A percentile compares a stretch with the other conserved stretches of the same genome.
Evolutionary conservation across 2,113 vertebrate species (phyloP).

Genomic region (Pangasianodon gigas): DNA sequence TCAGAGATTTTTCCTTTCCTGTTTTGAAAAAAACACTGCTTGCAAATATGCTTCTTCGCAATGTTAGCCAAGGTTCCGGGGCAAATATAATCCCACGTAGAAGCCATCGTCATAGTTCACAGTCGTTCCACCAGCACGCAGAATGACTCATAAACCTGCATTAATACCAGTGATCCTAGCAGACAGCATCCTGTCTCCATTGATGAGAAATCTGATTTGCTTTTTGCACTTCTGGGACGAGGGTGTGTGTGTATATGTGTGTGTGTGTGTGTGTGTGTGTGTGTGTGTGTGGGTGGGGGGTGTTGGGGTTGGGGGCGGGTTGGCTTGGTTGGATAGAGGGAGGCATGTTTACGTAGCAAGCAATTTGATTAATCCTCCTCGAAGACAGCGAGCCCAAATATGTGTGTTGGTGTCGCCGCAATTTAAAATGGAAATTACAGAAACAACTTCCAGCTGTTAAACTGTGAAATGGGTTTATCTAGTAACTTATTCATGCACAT

Average conservation of each 20-base stretch:
- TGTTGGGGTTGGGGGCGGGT: not conserved
- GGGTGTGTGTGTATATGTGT: not conserved
- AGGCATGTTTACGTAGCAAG: conserved; percentile 53
- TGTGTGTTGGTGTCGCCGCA: conserved; percentile 73
- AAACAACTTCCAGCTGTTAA: conserved; percentile 79
- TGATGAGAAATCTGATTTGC: conserved; percentile 42
- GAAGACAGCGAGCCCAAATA: conserved; percentile 65
- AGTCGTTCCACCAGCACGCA: not conserved
- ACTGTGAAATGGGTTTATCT: conserved; percentile 68
- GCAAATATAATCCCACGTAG: not conserved
- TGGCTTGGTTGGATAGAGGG: conserved; percentile 35
- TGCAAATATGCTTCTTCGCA: not conserved
- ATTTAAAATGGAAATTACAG: conserved; percentile 79
- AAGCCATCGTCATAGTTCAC: not conserved
- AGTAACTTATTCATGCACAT: conserved; percentile 74
- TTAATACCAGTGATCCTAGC: not conserved
- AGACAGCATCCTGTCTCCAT: not conserved
- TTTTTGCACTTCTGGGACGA: conserved; percentile 3
- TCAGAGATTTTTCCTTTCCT: not conserved
- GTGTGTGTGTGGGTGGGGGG: not conserved
- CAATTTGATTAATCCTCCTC: conserved; percentile 67
- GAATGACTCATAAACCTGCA: not conserved
- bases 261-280: not conserved
- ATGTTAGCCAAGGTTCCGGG: not conserved
- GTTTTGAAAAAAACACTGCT: not conserved